phyloP scores from a whole-genome alignment of 2,888 invertebrate species.

The Sminthurinus aureus region DNA sequence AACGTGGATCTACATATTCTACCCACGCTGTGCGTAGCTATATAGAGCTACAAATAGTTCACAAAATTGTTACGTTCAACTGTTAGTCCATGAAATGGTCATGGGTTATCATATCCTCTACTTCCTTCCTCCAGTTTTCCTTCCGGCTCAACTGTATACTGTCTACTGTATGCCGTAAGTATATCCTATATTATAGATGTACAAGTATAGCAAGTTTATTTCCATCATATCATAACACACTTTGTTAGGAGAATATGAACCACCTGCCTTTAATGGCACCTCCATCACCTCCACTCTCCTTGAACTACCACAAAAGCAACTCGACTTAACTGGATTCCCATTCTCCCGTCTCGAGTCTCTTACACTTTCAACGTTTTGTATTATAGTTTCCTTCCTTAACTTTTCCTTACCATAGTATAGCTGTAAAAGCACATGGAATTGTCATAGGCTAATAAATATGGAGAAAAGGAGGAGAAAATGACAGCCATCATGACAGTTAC shows the following conservation, averaged over 20 bases:
- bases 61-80: too few species aligned
- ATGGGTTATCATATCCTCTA: constrained; percentile 1
- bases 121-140: not conserved
- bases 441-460: not conserved
- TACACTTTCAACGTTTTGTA: not conserved
- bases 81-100: not conserved
- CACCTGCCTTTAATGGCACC: constrained; percentile 31
- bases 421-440: not conserved
- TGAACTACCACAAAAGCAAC: not conserved
- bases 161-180: not conserved
- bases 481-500: not conserved
- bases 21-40: too few species aligned
- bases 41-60: not conserved
- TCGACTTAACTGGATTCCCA: not conserved
- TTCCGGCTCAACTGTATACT: not conserved
- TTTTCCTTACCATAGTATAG: not conserved
- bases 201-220: not conserved
- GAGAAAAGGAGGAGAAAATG: constrained; percentile 8
- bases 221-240: constrained; percentile 16
- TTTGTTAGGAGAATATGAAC: constrained; percentile 23
- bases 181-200: not conserved
- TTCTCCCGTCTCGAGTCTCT: not conserved
- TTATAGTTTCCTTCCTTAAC: not conserved
- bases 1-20: not conserved
- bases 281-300: constrained; percentile 7